Conservation (phyloP, 2,888 invertebrate species). For the Leptothorax acervorum region DNA sequence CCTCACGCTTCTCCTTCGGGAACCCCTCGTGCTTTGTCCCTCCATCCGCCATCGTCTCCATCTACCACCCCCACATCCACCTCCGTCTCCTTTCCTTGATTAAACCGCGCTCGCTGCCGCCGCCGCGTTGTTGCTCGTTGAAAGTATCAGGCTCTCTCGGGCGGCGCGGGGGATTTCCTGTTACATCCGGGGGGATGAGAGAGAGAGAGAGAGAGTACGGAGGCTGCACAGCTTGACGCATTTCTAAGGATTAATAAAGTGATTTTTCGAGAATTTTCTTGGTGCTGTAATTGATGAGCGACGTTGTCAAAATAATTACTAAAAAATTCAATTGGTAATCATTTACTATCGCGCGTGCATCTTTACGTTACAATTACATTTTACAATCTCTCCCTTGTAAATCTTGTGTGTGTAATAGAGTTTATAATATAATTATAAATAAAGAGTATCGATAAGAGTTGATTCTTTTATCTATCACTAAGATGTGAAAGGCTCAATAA, state of each 20-base stretch:
- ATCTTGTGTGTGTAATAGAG: not conserved
- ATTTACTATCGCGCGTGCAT: not conserved
- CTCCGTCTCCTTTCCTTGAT: conserved; percentile 79
- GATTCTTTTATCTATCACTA: not conserved
- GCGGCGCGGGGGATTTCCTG: conserved; percentile 52
- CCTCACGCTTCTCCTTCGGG: conserved; percentile 58
- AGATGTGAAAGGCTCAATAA: not conserved
- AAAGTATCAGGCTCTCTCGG: conserved; percentile 64
- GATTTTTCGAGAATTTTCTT: conserved; percentile 25
- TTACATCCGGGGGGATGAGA: conserved; percentile 29
- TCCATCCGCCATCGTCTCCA: conserved; percentile 67
- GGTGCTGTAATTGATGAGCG: not conserved
- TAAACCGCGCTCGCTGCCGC: conserved; percentile 75
- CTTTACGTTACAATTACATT: not conserved
- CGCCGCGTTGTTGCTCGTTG: conserved; percentile 60
- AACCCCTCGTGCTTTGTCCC: conserved; percentile 63
- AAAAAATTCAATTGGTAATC: not conserved
- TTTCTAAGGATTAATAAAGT: conserved; percentile 13
- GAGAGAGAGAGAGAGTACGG: conserved; percentile 4
- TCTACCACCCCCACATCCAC: conserved; percentile 61
- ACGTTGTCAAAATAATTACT: not conserved
- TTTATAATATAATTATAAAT: not conserved
- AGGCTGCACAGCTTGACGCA: conserved; percentile 29
- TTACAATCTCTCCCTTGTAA: not conserved
- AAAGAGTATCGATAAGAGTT: not conserved